phyloP scores from a whole-genome alignment of 2,888 invertebrate species.

The Macrosoma leucophasiata region DNA sequence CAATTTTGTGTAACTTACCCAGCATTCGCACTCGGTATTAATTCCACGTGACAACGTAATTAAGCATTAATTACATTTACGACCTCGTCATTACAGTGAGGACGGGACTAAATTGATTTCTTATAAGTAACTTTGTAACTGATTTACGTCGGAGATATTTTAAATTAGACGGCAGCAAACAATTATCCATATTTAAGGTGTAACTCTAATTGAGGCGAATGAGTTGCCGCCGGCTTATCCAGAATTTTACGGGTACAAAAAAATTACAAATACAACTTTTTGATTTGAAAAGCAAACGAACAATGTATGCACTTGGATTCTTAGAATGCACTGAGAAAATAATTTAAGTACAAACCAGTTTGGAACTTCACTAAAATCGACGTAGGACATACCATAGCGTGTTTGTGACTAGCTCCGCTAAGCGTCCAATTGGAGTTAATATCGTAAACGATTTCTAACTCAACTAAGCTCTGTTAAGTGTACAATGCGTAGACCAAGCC shows the following conservation, averaged over 20 bases:
- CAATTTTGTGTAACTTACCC: conserved; percentile 3
- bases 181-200: conserved; percentile 50
- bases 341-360: too few species aligned
- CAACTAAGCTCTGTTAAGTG: too few species aligned
- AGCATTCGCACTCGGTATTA: conserved; percentile 22
- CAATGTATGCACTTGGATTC: too few species aligned
- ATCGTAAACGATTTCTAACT: too few species aligned
- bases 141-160: conserved; percentile 33
- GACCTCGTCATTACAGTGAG: conserved; percentile 26
- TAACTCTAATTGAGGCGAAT: conserved; percentile 40
- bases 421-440: too few species aligned
- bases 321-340: too few species aligned
- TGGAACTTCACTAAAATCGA: too few species aligned
- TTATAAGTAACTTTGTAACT: conserved; percentile 27
- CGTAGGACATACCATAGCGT: too few species aligned
- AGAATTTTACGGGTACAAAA: too few species aligned
- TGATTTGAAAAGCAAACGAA: too few species aligned
- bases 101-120: conserved; percentile 33
- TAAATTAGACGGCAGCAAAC: conserved; percentile 47
- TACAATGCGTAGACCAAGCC: conserved; percentile 47
- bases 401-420: too few species aligned
- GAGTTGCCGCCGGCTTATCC: conserved; percentile 32
- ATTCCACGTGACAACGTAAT: conserved; percentile 29
- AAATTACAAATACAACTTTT: too few species aligned
- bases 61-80: conserved; percentile 30